Base-by-base conservation (phyloP, 2,113 vertebrate species). In the Oryzias woworae region DNA sequence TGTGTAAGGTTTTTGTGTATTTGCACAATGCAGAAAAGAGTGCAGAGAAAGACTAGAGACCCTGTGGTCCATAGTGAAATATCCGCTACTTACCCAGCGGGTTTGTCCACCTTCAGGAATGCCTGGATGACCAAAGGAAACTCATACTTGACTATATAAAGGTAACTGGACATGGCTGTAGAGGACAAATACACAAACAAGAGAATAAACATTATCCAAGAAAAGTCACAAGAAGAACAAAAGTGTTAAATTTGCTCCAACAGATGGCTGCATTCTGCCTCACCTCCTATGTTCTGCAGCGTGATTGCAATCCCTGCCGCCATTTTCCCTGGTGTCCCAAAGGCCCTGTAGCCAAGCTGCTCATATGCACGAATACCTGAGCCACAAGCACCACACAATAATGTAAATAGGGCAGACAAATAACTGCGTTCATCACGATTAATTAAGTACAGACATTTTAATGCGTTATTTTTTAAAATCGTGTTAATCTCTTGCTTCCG, bases 71-170 rank as follows among this genome's bases (percentile, higher is more conserved):
- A 28, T 28, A 6, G 26, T 28, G 4, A 4, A 28, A 28, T 2
- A 48, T 6, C 36, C n/a, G 36, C 3, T 51, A 83, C 91, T 91
- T 71, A 92, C 91, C 89, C 89, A 65, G 87, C 83, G 59, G 88
- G 85, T 0, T 85, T 84, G 57, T 91, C 88, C 73, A 89, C 84
- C 56, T 12, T 88, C 58, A 92, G 82, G 76, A 93, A 93, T 54
- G 92, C 92, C 63, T 95, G 94, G 81, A 99, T 95, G 86, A 97
- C 96, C 85, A 94, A 87, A 53, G 97, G 96, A 54, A 98, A 93
- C 83, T 99, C 96, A 72, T 94, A 96, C 91, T 96, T 99, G 24
- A 98, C 95, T 67, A 99, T 98, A 87, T 96, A 98, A 76, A 99
- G 92, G 89, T 98, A 99, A 86, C 95, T 97, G 90, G 97, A 91